Base-by-base conservation (phyloP, 2,888 invertebrate genomes). In the Helicoverpa assulta region DNA sequence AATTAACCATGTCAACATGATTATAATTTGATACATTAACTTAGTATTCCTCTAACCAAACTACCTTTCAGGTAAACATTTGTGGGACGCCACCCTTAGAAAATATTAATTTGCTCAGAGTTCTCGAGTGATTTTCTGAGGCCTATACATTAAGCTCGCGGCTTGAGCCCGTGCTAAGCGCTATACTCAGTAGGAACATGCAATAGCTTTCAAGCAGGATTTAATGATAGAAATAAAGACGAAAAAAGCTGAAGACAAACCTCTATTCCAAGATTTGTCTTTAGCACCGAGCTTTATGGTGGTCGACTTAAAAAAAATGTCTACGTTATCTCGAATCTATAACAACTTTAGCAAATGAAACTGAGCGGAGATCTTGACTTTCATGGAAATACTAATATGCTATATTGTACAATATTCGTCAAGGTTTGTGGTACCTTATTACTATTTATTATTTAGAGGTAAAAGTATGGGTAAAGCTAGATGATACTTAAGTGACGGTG, bases 151-250 rank as follows among this genome's bases (percentile, higher is more conserved):
- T 70, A 80, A 76, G 55, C 66, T 68, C 61, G 53, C 68, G 74
- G 55, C 54, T 70, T 72, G 76, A 76, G 73, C 21, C 75, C 75
- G 69, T 72, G 68, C 73, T 77, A 79, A 81, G 81, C 76, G 70
- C 76, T 68, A 53, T 77, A 76, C 78, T 84, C 73, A 73, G 69
- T 68, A 51, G 62, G 62, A 82, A 86, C 86, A 86, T 75, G 86
- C 83, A 85, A 86, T 87, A 75, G 87, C 87, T 87, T 86, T 86
- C 84, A 86, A 84, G 81, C 72, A 76, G 82, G 83, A 78, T 82
- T 81, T 83, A 83, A 78, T 76, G 76, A 77, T 76, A 76, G 73
- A 62, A 80, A 80, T 76, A 76, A 75, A 69, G 79, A 72, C 64
- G 40, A 78, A 80, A 76, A 85, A 84, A 84, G 74, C 73, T 78